These are phyloP conservation scores for Centruroides vittatus DNA, from an alignment of 1,140 invertebrate species.

Conservation along the genomic window DNA sequence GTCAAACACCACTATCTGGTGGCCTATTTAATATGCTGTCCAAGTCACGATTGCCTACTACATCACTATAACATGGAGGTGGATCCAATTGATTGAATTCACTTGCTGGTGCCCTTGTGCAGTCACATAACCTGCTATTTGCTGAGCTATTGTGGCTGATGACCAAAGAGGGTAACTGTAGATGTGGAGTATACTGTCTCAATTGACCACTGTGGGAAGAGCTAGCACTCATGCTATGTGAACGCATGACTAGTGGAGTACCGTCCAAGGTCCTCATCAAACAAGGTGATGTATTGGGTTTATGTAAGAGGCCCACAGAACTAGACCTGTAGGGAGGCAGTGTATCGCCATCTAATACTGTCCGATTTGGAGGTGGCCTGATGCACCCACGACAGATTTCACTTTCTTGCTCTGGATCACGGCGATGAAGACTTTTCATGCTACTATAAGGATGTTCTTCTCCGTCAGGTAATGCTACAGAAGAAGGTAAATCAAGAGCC, in stretches of 20 bases:
- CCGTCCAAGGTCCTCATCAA: not conserved
- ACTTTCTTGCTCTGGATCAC: constrained; percentile 45
- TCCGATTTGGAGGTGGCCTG: constrained; percentile 52
- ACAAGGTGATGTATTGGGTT: constrained; percentile 7
- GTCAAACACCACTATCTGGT: constrained; percentile 11
- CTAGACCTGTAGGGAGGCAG: constrained; percentile 47
- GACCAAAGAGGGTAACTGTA: not conserved
- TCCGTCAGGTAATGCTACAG: constrained; percentile 50
- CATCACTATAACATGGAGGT: constrained; percentile 11
- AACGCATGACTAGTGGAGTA: constrained; percentile 17
- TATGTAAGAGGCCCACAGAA: constrained; percentile 33
- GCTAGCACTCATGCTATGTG: constrained; percentile 15
- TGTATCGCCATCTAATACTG: constrained; percentile 48
- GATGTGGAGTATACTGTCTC: not conserved
- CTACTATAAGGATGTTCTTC: constrained; percentile 48
- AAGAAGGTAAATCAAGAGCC: constrained; percentile 47
- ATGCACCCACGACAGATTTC: constrained; percentile 53
- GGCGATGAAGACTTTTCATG: constrained; percentile 43
- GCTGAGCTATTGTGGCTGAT: constrained; percentile 4
- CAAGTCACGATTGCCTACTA: constrained; percentile 7
- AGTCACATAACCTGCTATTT: constrained; percentile 7
- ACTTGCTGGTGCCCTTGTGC: constrained; percentile 2
- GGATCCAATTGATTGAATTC: constrained; percentile 7
- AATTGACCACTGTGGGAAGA: not conserved
- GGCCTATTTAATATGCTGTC: constrained; percentile 7